Evolutionary conservation across 2,888 invertebrate genomes (phyloP), one percentile per base, ranked within the genome.

Genomic region (Polia nebulosa): DNA sequence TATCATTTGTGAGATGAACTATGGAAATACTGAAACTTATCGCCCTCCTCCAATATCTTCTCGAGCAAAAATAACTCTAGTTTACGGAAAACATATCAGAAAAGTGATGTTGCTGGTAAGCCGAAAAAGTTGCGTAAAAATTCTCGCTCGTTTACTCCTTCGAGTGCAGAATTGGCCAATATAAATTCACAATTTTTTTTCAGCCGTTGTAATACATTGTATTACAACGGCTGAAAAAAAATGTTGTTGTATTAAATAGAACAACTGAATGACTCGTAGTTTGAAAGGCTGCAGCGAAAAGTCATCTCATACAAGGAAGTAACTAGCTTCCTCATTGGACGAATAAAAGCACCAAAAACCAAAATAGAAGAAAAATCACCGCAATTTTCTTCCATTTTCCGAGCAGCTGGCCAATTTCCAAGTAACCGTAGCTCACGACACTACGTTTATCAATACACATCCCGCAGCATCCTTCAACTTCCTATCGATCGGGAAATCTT

Each of bases 341-440:
- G 17, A 7, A n/a, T n/a, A 41, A 39, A 2, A 17, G 39, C 2
- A 47, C 25, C 17, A 9, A 9, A 17, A 49, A 27, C 3, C 27
- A 49, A 52, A 57, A 11, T 8, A 44, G 17, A 34, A 27, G 3
- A 15, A 25, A 56, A 47, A 53, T 41, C 1, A 27, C 17, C 22
- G 20, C 15, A 44, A 6, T 7, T 58, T 68, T 32, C 29, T n/a
- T n/a, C 0, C 9, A 57, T 59, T 69, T 63, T 25, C 15, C 51
- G 6, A 63, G 8, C 41, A 47, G 45, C 70, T 69, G 74, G 59
- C 36, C 20, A 73, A 55, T 49, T n/a, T 59, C 58, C 55, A 59
- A 73, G 29, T 25, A 25, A 17, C 17, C 29, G 34, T 20, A 36
- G 27, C 34, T 27, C 45, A 13, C 44, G 29, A 59, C 17, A 27